Evolutionary conservation across 1,140 invertebrate species (phyloP), one percentile per base, ranked within the genome.

Genomic region (Drosophila repletoides): DNA sequence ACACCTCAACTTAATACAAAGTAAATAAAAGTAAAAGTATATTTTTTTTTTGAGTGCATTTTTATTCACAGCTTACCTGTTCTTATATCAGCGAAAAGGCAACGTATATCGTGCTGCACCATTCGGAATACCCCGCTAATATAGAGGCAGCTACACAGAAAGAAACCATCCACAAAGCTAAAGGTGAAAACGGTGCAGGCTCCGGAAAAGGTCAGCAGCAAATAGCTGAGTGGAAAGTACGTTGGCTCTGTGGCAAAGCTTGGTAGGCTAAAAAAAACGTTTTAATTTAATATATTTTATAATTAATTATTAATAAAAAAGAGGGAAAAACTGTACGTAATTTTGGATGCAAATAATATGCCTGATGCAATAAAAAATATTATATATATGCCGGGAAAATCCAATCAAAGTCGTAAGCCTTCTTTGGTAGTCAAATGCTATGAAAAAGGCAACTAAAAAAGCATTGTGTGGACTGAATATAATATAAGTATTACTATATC

Each of bases 141-240:
- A 40, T 89, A 89, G 29, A 88, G 5, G 55, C 86, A 89, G 38
- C 77, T 66, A 52, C 88, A 89, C 6, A 89, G 36, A 36, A 88
- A 89, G 53, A 88, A 88, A 5, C 88, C 88, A 40, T 89, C 88
- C 19, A 88, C 77, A 19, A 66, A 74, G 51, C 81, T 88, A 10
- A 90, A 88, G 14, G 67, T 71, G 34, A 75, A 87, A 5, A 88
- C 81, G 1, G 88, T 90, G 51, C 88, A 88, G n/a, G 52, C 53
- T 1, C 84, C 77, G 22, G 88, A 88, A 24, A 68, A 56, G 17
- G 73, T 67, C 36, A 89, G 59, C 22, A 86, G 29, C 12, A 86
- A 26, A 58, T 89, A 89, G 22, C 71, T 88, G 19, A 79, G 15
- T 3, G 88, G 79, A 70, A 79, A 89, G 21, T 60, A 40, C 4